Conservation (phyloP, 2,888 invertebrate genomes). For the Ophioninae sp. region DNA sequence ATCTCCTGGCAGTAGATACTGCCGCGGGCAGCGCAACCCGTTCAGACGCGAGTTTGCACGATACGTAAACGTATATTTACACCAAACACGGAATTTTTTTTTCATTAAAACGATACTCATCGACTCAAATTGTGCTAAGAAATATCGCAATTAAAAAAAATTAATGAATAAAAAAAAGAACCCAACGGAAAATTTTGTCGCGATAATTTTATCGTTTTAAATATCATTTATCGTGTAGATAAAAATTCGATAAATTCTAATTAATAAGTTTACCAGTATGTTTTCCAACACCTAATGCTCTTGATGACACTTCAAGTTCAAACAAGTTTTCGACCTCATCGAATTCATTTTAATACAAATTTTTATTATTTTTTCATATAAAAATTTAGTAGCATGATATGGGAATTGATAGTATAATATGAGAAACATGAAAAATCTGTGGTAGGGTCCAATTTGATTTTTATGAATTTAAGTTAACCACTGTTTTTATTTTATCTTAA, state of each 20-base stretch:
- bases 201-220: not conserved
- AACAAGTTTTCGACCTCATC: not conserved
- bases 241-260: not conserved
- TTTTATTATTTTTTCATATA: too few relatives aligned
- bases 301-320: not conserved
- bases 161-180: not conserved
- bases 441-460: not conserved
- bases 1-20: slow-evolving; percentile 43
- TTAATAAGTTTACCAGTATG: not conserved
- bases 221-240: not conserved
- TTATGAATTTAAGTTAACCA: not conserved
- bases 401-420: not conserved
- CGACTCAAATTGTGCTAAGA: not conserved
- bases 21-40: not conserved
- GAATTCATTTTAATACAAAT: too few relatives aligned
- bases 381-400: too few relatives aligned
- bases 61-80: not conserved
- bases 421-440: not conserved
- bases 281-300: not conserved
- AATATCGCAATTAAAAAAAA: not conserved
- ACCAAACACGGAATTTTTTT: not conserved
- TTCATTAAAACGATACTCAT: not conserved
- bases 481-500: not conserved
- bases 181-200: not conserved
- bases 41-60: slow-evolving; percentile 32